Base-by-base conservation (phyloP, 1,140 invertebrate genomes). In the Whitmania pigra region DNA sequence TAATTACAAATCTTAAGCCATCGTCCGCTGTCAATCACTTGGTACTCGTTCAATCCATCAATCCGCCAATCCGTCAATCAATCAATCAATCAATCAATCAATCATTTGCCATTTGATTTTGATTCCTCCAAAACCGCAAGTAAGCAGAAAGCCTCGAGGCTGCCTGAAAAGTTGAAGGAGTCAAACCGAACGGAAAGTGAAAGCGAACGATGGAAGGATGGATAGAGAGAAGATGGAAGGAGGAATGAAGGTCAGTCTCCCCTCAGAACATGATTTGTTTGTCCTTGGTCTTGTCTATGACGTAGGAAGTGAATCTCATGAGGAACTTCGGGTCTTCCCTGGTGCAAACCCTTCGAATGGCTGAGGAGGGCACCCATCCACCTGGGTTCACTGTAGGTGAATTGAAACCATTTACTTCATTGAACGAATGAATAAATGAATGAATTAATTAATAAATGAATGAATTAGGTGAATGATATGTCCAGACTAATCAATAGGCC, bases 241-340 rank as follows among this genome's bases (percentile, higher is more conserved):
- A 49, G 43, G 43, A 49, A 49, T 17, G 43, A 49, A 49, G 43
- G 43, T 49, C 43, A 17, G 9, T 20, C 22, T 25, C 22, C 9
- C 49, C 72, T 55, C 79, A 85, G 75, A 85, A 92, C 85, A 88
- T 85, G 76, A 95, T 92, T 53, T 91, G 90, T 80, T 94, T 91
- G 79, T 89, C 88, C 82, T 89, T 89, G 79, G 91, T 94, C 83
- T 94, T 90, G 75, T 94, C 89, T 74, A 89, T 89, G 74, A 99
- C 96, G 84, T 96, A 99, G 79, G 88, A 87, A 29, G 94, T 98
- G 83, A 98, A 99, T 67, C 92, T 87, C 83, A 97, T 96, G 74
- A 99, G 87, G 86, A 99, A 99, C 85, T 94, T 96, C 49, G 97
- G 97, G 84, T 99, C 99, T 83, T 99, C 97, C 74, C 94, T 87